Base-by-base conservation (phyloP, 53 echinoderm and acorn worm species). In the Holothuria scabra region DNA sequence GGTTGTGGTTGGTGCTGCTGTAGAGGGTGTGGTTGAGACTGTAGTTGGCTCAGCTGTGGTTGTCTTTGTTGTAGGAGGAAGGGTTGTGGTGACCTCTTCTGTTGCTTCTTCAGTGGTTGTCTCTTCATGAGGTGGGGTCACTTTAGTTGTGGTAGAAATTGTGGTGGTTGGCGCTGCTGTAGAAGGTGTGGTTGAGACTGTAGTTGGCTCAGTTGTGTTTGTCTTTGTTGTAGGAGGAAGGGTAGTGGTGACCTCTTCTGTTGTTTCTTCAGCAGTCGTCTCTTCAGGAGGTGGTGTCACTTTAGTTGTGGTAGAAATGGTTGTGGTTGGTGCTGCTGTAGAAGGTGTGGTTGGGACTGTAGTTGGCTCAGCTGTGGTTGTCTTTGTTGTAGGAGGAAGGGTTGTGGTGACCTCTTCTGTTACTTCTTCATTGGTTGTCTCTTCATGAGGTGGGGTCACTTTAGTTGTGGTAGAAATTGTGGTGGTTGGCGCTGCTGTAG, bases 191-290 rank as follows among this genome's bases (percentile, higher is more conserved):
- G 35, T 71, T 5, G 71, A 9, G 0, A 52, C 52, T 14, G 52
- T 52, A 1, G 52, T 23, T 12, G 71, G 23, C 10, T 18, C 44
- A 9, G 72, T 22, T 11, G 72, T 72, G 3, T 48, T 38, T 23
- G 46, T 12, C 24, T 14, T 25, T 7, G 41, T 72, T 16, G 72
- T 72, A 44, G 22, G 44, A 5, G 72, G 72, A 41, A 41, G 41
- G 6, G 41, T 41, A 41, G 41, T 8, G 10, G 41, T 41, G 6
- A 41, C 11, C 61, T 60, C 61, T 60, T 60, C 61, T 60, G 61
- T 60, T 60, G 61, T 60, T 60, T 23, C 61, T 11, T 60, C 61
- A 60, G 34, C 9, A 19, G 72, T 72, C 16, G 72, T 48, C 22
- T 46, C 72, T 22, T 2, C 26, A 46, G 72, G 72, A 25, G 44